A percentile compares a stretch with the other conserved stretches of the same genome.
Evolutionary conservation across 2,888 invertebrate species (phyloP).

Genomic region (Shargacucullia verbasci): DNA sequence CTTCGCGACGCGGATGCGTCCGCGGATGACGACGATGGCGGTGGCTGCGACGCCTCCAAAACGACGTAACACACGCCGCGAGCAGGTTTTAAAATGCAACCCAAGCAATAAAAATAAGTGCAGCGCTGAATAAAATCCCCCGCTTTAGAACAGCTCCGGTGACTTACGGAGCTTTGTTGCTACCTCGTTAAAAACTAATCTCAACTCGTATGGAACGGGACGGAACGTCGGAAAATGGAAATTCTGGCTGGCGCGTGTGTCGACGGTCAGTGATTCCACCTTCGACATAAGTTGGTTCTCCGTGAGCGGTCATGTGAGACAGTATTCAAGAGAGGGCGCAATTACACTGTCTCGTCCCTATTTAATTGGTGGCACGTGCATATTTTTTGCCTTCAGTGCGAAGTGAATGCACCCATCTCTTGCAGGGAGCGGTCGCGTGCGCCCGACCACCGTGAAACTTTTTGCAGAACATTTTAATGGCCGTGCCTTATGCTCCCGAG

Average conservation of each 20-base stretch:
- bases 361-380: conserved; percentile 86
- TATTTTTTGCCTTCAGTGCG: conserved; percentile 73
- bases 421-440: conserved; percentile 73
- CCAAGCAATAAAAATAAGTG: conserved; percentile 68
- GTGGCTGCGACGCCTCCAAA: conserved; percentile 55
- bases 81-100: conserved; percentile 72
- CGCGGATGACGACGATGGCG: conserved; percentile 51
- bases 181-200: conserved; percentile 68
- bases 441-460: conserved; percentile 69
- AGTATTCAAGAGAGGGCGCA: conserved; percentile 65
- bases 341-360: conserved; percentile 73
- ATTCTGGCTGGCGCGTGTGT: conserved; percentile 77
- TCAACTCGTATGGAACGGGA: conserved; percentile 75
- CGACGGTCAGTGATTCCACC: conserved; percentile 75
- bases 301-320: conserved; percentile 78
- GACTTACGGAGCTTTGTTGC: conserved; percentile 65
- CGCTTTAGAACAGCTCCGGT: conserved; percentile 56
- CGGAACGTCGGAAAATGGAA: conserved; percentile 61
- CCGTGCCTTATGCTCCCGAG: conserved; percentile 75
- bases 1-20: conserved; percentile 79
- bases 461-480: conserved; percentile 74
- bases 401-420: conserved; percentile 76
- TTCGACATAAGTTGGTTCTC: conserved; percentile 70
- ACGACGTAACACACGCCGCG: conserved; percentile 64
- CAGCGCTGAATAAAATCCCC: conserved; percentile 60